Evolutionary conservation across 2,797 vertebrate species (phyloP), one percentile per base, ranked within the genome.

Genomic region (Cynodonichthys magdalenae): DNA sequence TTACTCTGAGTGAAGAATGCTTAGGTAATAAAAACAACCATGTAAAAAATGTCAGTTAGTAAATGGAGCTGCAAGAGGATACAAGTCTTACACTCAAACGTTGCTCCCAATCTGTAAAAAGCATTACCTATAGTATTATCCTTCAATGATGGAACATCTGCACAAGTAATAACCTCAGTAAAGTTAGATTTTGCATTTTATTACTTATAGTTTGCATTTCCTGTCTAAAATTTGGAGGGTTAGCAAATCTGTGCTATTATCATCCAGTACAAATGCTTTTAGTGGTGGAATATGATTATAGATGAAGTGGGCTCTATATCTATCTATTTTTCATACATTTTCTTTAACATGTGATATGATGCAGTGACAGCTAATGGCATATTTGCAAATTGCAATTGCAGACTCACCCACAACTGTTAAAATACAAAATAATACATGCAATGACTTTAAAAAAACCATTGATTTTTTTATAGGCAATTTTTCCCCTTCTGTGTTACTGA

Each of bases 11-110:
- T 53, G 15, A 52, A 53, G 17, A 59, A 46, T 12, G 56, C 57
- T 17, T 9, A 50, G 62, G 68, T 57, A 59, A 53, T 51, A 50
- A 69, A 46, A 67, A 45, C 69, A 47, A 60, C 70, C 72, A 77
- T 68, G 5, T 42, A 34, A 60, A 75, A 45, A 31, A 36, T 14
- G 39, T 52, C 46, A 12, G 44, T 57, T 48, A 39, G 34, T 47
- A 50, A 20, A 53, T 15, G 28, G 54, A 74, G 58, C 59, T n/a
- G 54, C 50, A 24, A 24, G 24, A 24, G 2, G 24, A 24, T 24
- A 24, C 24, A 24, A 24, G n/a, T n/a, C 24, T 24, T 3, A 24
- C 24, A 24, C 48, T 62, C 47, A 52, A 20, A 44, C 60, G 36
- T 4, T 14, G n/a, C 42, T 56, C 58, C 53, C 64, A 48, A 53